Evolutionary conservation across 2,113 vertebrate genomes (phyloP).

Genomic region (Heptranchias perlo): DNA sequence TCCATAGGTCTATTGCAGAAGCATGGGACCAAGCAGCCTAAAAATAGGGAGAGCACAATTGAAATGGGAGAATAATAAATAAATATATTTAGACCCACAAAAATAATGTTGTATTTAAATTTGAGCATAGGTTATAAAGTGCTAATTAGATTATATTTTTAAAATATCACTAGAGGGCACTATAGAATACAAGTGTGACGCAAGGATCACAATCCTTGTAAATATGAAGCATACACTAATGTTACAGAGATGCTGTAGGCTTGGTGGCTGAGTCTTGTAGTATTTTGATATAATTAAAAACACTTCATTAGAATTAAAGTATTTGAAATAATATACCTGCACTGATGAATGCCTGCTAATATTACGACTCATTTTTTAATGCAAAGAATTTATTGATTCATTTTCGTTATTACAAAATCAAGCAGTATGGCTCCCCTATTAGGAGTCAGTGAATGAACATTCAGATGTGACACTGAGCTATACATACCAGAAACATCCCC

Average conservation of each 20-base stretch:
- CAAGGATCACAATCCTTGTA: not conserved
- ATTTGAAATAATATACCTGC: not conserved
- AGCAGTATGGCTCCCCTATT: not conserved
- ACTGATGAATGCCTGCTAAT: not conserved
- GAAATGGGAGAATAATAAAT: not conserved
- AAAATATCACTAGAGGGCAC: not conserved
- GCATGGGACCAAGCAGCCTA: not conserved
- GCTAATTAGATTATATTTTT: not conserved
- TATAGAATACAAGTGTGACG: not conserved
- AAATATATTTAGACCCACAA: not conserved
- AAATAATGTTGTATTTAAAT: not conserved
- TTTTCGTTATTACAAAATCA: not conserved
- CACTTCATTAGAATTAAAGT: not conserved
- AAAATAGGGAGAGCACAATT: not conserved
- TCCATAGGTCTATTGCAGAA: not conserved
- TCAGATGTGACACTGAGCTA: not conserved
- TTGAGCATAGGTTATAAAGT: not conserved
- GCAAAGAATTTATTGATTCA: not conserved
- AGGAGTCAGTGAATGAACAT: not conserved
- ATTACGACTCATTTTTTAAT: not conserved
- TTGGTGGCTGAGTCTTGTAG: not conserved
- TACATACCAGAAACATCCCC: not conserved
- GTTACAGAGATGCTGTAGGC: not conserved
- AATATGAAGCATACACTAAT: not conserved
- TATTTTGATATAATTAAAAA: not conserved